Evolutionary conservation across 2,797 vertebrate species (phyloP).

Genomic region (Schizopygopsis pylzovi): DNA sequence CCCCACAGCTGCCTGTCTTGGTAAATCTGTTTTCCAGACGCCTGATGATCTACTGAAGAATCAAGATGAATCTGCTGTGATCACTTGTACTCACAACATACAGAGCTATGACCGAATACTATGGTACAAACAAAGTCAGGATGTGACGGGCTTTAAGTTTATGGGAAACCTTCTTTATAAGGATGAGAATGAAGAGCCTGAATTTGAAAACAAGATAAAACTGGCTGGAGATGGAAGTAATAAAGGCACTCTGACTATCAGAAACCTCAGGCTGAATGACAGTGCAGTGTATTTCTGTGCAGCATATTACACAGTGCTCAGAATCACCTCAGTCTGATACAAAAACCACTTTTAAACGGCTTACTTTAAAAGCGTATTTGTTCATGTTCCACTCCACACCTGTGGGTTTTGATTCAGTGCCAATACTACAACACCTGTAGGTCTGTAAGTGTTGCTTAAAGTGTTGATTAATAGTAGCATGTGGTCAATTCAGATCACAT

Average conservation of each 20-base stretch:
- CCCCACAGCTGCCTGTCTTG: background rate
- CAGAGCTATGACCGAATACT: background rate
- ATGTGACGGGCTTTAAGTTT: background rate
- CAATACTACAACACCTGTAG: too few relatives aligned
- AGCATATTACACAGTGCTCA: too few relatives aligned
- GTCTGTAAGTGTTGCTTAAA: too few relatives aligned
- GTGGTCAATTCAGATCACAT: too few relatives aligned
- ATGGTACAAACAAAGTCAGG: conserved; percentile 46
- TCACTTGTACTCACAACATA: conserved; percentile 42
- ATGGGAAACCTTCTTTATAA: conserved; percentile 14
- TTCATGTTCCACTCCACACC: background rate
- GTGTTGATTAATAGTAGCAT: too few relatives aligned
- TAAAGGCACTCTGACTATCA: background rate
- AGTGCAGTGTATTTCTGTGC: too few relatives aligned
- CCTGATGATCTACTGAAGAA: conserved; percentile 1
- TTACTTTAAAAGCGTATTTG: background rate
- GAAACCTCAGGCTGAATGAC: background rate
- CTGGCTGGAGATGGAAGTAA: conserved; percentile 29
- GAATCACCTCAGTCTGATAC: background rate
- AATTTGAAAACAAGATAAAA: background rate
- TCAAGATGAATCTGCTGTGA: background rate
- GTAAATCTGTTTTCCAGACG: conserved; percentile 38
- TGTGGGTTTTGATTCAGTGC: background rate
- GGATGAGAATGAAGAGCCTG: background rate
- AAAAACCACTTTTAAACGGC: background rate